Conservation (phyloP, 2,797 vertebrate species). For the Halcyon leucocephala region DNA sequence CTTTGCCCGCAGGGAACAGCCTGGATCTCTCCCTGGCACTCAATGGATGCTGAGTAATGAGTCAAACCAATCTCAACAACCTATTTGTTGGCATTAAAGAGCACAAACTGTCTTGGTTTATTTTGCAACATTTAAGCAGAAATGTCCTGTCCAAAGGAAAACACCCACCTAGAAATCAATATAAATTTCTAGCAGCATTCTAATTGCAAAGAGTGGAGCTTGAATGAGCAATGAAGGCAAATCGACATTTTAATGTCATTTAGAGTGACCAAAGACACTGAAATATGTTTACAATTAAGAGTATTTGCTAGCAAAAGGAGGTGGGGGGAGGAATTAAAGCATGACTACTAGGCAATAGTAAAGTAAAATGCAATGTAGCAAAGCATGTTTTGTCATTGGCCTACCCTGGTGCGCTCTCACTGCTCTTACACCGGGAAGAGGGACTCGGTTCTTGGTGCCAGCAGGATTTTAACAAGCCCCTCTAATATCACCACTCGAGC, state of each 20-base stretch:
- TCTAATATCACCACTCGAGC: not conserved
- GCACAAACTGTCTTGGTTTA: not conserved
- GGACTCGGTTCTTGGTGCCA: not conserved
- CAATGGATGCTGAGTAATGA: accelerated
- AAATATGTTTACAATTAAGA: slow-evolving; percentile 32
- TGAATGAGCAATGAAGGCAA: slow-evolving; percentile 33
- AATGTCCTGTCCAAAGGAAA: not conserved
- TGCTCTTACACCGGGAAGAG: not conserved
- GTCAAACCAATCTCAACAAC: not conserved
- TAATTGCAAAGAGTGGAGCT: not conserved
- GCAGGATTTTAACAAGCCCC: not conserved
- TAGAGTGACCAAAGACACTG: slow-evolving; percentile 11
- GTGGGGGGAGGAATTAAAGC: not conserved
- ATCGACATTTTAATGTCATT: not conserved
- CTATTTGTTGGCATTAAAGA: not conserved
- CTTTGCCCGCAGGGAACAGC: not conserved
- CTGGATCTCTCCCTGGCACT: not conserved
- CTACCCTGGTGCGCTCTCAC: accelerated
- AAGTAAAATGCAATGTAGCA: slow-evolving; percentile 20
- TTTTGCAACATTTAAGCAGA: slow-evolving; percentile 10
- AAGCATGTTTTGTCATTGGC: not conserved
- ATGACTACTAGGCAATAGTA: not conserved
- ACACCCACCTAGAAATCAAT: not conserved
- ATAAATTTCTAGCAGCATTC: slow-evolving; percentile 5
- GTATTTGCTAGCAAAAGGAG: not conserved